Base-by-base conservation (phyloP, 2,797 vertebrate genomes). In the Phyllotis vaccarum region DNA sequence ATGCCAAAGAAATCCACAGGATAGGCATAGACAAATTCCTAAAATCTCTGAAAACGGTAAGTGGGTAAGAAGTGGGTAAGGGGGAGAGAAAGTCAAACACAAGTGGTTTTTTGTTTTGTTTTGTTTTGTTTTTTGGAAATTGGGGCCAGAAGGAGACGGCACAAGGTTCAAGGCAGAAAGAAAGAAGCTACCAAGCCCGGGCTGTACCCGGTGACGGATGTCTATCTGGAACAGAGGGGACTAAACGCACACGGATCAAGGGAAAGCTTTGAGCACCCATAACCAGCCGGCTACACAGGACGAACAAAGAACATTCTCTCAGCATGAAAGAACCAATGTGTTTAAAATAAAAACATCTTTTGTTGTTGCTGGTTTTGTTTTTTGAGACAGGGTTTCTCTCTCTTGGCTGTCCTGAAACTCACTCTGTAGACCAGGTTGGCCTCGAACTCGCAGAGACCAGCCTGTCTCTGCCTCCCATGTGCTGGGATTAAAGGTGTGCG, bases 121-220 rank as follows among this genome's bases (percentile, higher is more conserved):
- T n/a, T n/a, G n/a, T n/a, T n/a, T n/a, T n/a, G 75, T 64, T 86
- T 96, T 56, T 87, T 58, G n/a, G 74, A 72, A 92, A 94, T 83
- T 56, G 22, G 78, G 31, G 54, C 22, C 66, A 89, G 75, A 90
- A 82, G 80, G 49, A 62, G 89, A 95, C 1, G 3, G 11, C 40
- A 43, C 5, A 37, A 24, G 4, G 60, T 75, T 75, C 72, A 34
- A 52, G 29, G 29, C 85, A 90, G 40, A 64, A 92, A 62, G 58
- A 80, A 66, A 92, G 68, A 13, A 56, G 12, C 16, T 27, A 9
- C 64, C 64, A 46, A 85, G 1, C n/a, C 31, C 9, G 24, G 68
- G 70, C 24, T 12, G 82, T 40, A 78, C 24, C 29, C 27, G 31
- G 17, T 9, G n/a, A 74, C 75, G 80, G 62, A 72, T 1, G 60